Conservation (phyloP, 2,797 vertebrate genomes). For the Periparus ater region DNA sequence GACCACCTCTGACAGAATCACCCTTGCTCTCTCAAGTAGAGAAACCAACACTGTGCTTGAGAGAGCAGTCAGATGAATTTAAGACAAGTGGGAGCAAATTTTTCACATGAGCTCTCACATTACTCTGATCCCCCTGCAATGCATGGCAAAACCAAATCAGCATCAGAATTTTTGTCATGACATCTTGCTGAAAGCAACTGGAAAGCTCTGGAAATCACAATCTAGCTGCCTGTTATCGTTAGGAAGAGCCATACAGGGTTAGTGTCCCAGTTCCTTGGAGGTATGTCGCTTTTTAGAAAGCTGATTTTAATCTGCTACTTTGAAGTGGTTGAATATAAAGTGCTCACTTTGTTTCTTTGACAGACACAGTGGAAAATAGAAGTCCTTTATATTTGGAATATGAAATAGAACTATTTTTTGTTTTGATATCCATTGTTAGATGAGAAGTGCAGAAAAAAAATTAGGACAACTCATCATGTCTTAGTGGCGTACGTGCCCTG, state of each 20-base stretch:
- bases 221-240: background rate
- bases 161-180: background rate
- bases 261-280: background rate
- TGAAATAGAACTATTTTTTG: background rate
- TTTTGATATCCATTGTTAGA: background rate
- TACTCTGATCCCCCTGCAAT: background rate
- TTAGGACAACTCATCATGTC: background rate
- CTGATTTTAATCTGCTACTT: slow-evolving; percentile 7
- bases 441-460: background rate
- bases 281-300: background rate
- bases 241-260: background rate
- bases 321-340: background rate
- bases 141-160: background rate
- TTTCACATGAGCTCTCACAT: background rate
- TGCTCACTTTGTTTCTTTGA: background rate
- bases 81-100: background rate
- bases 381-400: background rate
- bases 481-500: background rate
- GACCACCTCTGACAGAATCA: background rate
- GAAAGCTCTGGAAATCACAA: background rate
- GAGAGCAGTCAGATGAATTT: background rate
- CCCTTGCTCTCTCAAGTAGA: background rate
- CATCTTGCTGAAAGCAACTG: background rate
- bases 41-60: background rate
- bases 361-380: background rate